phyloP scores from a whole-genome alignment of 2,113 vertebrate genomes.

The Rhinoptilus africanus region DNA sequence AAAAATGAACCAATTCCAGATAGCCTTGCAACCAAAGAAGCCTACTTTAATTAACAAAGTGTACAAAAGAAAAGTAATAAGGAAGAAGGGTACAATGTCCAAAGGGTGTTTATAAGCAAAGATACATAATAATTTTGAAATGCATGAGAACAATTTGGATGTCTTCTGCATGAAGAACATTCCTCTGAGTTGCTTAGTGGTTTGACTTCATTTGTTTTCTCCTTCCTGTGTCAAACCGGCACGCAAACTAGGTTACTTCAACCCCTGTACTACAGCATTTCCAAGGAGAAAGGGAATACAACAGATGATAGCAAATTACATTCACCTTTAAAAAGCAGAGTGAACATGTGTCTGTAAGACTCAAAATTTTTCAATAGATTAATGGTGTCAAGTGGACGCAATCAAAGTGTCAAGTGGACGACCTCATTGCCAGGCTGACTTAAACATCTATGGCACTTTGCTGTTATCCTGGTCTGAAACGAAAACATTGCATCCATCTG shows the following conservation, averaged over 20 bases:
- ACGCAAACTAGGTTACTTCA: background rate
- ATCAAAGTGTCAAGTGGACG: background rate
- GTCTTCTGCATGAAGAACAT: background rate
- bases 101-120: background rate
- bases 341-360: background rate
- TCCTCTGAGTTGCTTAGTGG: background rate
- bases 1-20: background rate
- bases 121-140: background rate
- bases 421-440: background rate
- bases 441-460: background rate
- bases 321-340: background rate
- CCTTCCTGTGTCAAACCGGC: background rate
- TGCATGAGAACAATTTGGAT: background rate
- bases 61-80: background rate
- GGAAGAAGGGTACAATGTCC: background rate
- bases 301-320: background rate
- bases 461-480: background rate
- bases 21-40: background rate
- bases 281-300: background rate
- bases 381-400: rapidly evolving
- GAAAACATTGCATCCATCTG: background rate
- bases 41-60: background rate
- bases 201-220: background rate
- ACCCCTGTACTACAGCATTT: background rate
- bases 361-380: background rate